phyloP scores from a whole-genome alignment of 2,797 vertebrate genomes.

The Octomys mimax region DNA sequence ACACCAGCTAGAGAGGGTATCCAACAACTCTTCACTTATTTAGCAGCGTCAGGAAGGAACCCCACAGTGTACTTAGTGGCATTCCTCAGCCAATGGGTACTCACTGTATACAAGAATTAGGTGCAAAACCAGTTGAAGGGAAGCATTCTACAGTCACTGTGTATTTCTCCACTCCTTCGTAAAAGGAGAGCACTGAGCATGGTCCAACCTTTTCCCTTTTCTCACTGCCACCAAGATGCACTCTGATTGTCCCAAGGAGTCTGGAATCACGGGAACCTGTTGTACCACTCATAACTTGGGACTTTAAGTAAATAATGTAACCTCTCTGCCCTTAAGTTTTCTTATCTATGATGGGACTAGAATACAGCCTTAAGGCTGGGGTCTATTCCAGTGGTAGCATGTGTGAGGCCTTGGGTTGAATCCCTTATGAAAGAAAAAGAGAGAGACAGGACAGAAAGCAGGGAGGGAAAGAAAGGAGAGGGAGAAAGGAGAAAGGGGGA shows the following conservation, averaged over 20 bases:
- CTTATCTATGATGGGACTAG: neutral
- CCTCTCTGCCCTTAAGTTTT: neutral
- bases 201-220: neutral
- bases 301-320: neutral
- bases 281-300: neutral
- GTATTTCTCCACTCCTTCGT: neutral
- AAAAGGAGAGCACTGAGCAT: neutral
- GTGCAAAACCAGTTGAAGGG: neutral
- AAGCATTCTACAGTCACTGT: neutral
- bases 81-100: constrained; percentile 19
- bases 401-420: neutral
- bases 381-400: neutral
- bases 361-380: neutral
- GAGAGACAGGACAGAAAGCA: no score
- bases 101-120: neutral
- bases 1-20: neutral
- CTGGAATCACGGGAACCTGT: neutral
- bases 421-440: neutral
- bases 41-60: neutral
- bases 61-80: neutral
- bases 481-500: neutral
- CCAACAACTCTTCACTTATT: neutral
- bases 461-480: neutral
- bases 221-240: neutral
- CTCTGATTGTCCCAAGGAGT: neutral